phyloP scores from a whole-genome alignment of 2,888 invertebrate genomes.

The Alloscopus bannaensis region DNA sequence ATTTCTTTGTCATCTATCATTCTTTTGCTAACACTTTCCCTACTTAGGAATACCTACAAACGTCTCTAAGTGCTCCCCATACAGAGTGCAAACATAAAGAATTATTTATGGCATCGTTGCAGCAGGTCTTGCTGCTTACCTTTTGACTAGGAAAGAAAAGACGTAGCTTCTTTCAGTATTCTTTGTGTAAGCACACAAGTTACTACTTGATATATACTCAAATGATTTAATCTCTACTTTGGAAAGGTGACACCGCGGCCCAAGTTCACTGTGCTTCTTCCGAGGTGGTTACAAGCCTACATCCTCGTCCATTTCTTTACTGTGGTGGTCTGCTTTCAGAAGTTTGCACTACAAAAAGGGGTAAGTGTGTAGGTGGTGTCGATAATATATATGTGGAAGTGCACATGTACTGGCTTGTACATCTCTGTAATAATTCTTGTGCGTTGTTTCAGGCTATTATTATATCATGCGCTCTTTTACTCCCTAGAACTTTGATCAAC shows the following conservation, averaged over 20 bases:
- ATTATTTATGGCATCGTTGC: conserved; percentile 56
- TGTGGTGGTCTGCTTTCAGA: conserved; percentile 82
- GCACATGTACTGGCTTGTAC: no score
- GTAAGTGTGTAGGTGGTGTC: no score
- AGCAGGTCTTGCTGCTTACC: no score
- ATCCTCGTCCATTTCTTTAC: conserved; percentile 82
- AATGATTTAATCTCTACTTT: conserved; percentile 39
- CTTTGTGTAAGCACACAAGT: neutral
- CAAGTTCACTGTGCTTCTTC: conserved; percentile 83
- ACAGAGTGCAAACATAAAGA: conserved; percentile 25
- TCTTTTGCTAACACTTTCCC: conserved; percentile 1
- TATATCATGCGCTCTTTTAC: no score
- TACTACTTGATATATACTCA: conserved; percentile 16
- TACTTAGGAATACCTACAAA: neutral
- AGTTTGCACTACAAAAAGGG: conserved; percentile 80
- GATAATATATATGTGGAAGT: no score
- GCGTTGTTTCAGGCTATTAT: no score
- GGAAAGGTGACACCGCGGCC: conserved; percentile 80
- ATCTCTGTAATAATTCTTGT: no score
- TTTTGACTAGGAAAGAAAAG: no score
- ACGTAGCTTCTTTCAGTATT: conserved; percentile 18
- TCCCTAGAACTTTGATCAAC: conserved; percentile 80
- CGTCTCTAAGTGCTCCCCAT: conserved; percentile 27
- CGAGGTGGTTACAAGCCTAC: conserved; percentile 83
- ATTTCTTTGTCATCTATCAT: conserved; percentile 24